A percentile compares a stretch with the other conserved stretches of the same genome.
These are phyloP conservation scores for Bombylius major DNA, from an alignment of 2,888 invertebrate species.

Conservation along the genomic window DNA sequence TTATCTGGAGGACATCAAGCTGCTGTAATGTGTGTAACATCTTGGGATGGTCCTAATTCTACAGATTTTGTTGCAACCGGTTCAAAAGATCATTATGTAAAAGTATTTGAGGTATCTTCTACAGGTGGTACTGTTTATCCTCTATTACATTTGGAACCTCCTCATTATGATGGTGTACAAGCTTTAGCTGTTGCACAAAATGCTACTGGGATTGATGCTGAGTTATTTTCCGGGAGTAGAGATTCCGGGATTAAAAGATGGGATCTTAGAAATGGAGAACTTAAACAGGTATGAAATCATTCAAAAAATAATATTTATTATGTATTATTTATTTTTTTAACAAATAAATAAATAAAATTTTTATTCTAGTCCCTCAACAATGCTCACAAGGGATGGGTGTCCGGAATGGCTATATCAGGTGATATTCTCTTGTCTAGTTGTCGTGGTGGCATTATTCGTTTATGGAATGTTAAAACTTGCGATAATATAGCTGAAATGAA, in stretches of 20 bases:
- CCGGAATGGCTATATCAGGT: constrained; percentile 50
- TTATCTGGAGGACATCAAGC: constrained; percentile 69
- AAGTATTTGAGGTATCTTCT: constrained; percentile 39
- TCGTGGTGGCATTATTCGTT: constrained; percentile 59
- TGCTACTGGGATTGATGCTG: constrained; percentile 30
- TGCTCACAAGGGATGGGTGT: constrained; percentile 81
- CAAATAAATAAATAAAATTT: background rate
- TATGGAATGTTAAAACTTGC: constrained; percentile 62
- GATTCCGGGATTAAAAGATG: constrained; percentile 80
- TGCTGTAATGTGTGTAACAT: constrained; percentile 70
- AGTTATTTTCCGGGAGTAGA: constrained; percentile 68
- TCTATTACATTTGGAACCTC: constrained; percentile 60
- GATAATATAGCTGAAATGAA: constrained; percentile 50
- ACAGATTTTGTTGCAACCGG: constrained; percentile 62
- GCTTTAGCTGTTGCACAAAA: constrained; percentile 55
- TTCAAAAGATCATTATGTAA: constrained; percentile 76
- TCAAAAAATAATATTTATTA: background rate
- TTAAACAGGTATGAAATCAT: constrained; percentile 21
- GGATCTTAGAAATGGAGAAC: constrained; percentile 43
- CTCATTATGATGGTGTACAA: constrained; percentile 84
- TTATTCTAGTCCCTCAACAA: constrained; percentile 51
- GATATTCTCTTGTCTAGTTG: constrained; percentile 58
- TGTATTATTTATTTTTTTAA: background rate
- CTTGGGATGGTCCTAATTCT: constrained; percentile 39
- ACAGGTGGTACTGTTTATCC: constrained; percentile 42